Evolutionary conservation across 2,113 vertebrate species (phyloP).

Genomic region (Gopherus flavomarginatus): DNA sequence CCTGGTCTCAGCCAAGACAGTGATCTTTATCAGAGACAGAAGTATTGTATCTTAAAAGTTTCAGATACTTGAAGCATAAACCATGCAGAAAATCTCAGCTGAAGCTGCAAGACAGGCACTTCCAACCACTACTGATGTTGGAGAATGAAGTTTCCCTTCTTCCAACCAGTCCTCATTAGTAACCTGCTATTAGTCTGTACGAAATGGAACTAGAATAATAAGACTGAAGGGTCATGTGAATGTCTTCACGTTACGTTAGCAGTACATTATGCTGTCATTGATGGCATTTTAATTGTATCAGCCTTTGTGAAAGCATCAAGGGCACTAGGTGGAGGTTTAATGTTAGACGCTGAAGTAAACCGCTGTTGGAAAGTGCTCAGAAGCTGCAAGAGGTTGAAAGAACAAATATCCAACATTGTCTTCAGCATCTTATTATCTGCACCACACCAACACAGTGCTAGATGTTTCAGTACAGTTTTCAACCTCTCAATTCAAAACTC

Average conservation of each 20-base stretch:
- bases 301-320: not conserved
- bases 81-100: not conserved
- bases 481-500: not conserved
- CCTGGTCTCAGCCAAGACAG: not conserved
- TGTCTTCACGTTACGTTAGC: not conserved
- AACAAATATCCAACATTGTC: not conserved
- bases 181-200: not conserved
- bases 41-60: not conserved
- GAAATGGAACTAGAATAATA: not conserved
- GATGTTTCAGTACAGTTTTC: not conserved
- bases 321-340: not conserved
- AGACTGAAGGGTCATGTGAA: not conserved
- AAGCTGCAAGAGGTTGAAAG: not conserved
- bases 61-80: not conserved
- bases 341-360: not conserved
- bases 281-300: not conserved
- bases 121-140: not conserved
- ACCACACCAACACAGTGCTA: not conserved
- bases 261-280: not conserved
- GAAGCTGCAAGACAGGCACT: not conserved
- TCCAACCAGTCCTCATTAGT: not conserved
- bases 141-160: not conserved
- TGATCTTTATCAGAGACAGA: not conserved
- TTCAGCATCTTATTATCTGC: not conserved
- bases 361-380: not conserved